A percentile compares a stretch with the other conserved stretches of the same genome.
phyloP scores from a whole-genome alignment of 2,888 invertebrate species.

The Sphaeridia pumilis region DNA sequence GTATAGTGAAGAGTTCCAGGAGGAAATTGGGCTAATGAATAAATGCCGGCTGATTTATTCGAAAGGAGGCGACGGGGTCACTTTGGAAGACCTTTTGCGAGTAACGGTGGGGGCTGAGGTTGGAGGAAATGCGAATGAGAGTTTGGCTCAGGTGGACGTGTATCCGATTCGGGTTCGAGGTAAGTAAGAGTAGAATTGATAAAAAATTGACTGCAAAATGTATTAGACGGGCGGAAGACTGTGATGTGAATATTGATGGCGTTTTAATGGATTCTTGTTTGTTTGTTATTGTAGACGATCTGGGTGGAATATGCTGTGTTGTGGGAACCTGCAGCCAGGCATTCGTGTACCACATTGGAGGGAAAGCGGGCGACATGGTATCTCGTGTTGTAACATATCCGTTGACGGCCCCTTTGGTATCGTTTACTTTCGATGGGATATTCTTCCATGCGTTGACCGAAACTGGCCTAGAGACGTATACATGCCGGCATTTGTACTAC shows the following conservation, averaged over 20 bases:
- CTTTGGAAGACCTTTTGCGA: constrained; percentile 29
- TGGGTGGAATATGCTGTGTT: constrained; percentile 49
- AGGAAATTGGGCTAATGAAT: constrained; percentile 25
- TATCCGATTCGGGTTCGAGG: constrained; percentile 27
- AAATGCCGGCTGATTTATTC: constrained; percentile 17
- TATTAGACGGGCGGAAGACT: not conserved
- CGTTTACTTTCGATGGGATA: constrained; percentile 53
- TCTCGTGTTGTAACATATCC: constrained; percentile 51
- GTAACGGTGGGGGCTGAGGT: constrained; percentile 9
- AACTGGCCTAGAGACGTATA: constrained; percentile 64
- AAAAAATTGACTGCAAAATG: not conserved
- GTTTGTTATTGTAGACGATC: constrained; percentile 18
- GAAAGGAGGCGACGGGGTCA: constrained; percentile 1
- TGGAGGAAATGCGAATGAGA: constrained; percentile 4
- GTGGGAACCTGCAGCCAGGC: constrained; percentile 57
- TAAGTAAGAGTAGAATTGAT: constrained; percentile 3
- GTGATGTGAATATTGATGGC: not conserved
- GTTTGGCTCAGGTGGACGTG: constrained; percentile 23
- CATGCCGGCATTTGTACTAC: constrained; percentile 53
- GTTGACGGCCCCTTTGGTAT: constrained; percentile 57
- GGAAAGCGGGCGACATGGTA: constrained; percentile 39
- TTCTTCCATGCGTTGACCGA: constrained; percentile 60
- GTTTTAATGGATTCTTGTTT: not conserved
- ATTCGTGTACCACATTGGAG: constrained; percentile 57
- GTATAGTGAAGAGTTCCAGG: constrained; percentile 27